These are phyloP conservation scores for Arctopsyche grandis DNA, from an alignment of 1,140 invertebrate species.

Conservation along the genomic window DNA sequence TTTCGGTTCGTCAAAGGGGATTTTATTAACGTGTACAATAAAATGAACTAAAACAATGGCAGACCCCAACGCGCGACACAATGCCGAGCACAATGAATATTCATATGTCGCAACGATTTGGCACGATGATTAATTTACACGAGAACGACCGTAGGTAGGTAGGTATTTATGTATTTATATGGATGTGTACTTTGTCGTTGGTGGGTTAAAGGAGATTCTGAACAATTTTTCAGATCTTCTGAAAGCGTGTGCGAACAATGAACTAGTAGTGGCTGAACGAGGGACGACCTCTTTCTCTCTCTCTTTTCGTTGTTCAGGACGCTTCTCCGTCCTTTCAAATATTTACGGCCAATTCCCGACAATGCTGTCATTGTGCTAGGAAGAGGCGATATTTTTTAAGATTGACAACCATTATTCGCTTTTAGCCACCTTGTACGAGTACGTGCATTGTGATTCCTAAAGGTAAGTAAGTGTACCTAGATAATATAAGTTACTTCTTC, in stretches of 20 bases:
- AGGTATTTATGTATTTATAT: neutral
- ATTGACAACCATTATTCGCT: constrained; percentile 24
- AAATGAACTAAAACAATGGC: neutral
- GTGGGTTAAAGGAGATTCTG: neutral
- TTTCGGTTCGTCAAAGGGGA: neutral
- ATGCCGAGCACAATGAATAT: neutral
- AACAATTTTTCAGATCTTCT: constrained; percentile 20
- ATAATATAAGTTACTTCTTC: too few relatives aligned
- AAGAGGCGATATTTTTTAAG: constrained; percentile 19
- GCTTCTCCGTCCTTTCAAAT: constrained; percentile 24
- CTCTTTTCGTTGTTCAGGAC: neutral
- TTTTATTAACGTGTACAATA: neutral
- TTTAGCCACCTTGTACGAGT: neutral
- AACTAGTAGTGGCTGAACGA: neutral
- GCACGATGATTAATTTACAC: neutral
- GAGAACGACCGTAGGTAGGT: neutral
- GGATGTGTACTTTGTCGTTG: neutral
- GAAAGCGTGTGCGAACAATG: constrained; percentile 19
- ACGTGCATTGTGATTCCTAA: too few relatives aligned
- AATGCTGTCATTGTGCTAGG: constrained; percentile 21
- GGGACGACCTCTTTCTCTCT: neutral
- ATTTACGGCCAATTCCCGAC: constrained; percentile 26
- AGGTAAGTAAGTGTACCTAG: too few relatives aligned
- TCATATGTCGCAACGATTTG: constrained; percentile 26
- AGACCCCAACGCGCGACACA: neutral